Base-by-base conservation (phyloP, 1,140 invertebrate species). In the Marisa cornuarietis region DNA sequence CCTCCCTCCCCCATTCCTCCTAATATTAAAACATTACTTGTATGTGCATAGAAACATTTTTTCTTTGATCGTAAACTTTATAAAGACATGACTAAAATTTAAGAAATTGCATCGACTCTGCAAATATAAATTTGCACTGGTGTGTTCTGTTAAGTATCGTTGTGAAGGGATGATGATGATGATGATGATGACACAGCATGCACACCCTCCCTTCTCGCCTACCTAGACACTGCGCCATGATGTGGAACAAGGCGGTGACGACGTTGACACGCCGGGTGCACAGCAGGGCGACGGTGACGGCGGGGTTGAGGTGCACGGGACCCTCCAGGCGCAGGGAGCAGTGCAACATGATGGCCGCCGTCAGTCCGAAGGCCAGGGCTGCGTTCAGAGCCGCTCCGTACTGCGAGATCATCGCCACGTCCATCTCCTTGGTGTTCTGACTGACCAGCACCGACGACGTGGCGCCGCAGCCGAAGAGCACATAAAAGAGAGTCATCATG, bases 181-280 rank as follows among this genome's bases (percentile, higher is more conserved):
- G 54, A 58, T 58, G 11, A 58, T 58, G 54, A 58, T 4, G 8
- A 54, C 52, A 14, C 14, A 14, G 52, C 52, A 54, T 9, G 14
- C 52, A n/a, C 52, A 54, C 14, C 52, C 8, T 54, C 52, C 52
- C n/a, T n/a, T n/a, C n/a, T 14, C 0, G 16, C 54, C 68, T 85
- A 42, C 86, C 88, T 9, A 87, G 20, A 54, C 83, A 84, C 80
- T 89, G 88, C 16, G 84, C 81, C 16, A 88, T 22, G 7, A 89
- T 73, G 71, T 88, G 88, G 81, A 95, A 93, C 9, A 94, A 63
- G 0, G 93, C 93, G 87, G 94, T 94, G 2, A 96, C 86, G 9
- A 96, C 86, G 83, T 93, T 94, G 71, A 96, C 94, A 84, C 96
- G 94, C 52, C 96, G 94, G 24, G 95, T 94, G 22, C 95, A 91